These are phyloP conservation scores for Tachystola acroxantha DNA, from an alignment of 2,888 invertebrate species.

Conservation along the genomic window DNA sequence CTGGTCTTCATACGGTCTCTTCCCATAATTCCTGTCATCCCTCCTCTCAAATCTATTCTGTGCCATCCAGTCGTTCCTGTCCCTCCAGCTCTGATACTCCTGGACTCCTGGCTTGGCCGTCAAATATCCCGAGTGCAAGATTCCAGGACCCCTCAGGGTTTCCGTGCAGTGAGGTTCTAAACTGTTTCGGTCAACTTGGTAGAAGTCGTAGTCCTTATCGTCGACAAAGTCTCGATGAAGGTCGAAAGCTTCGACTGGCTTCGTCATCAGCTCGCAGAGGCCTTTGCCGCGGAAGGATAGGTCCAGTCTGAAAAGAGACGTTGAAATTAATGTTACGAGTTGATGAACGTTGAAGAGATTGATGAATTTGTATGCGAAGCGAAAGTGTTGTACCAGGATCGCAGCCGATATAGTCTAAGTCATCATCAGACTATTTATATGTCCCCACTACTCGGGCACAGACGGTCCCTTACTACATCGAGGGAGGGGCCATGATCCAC, in stretches of 20 bases:
- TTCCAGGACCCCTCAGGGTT: slow-evolving; percentile 53
- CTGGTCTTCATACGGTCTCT: slow-evolving; percentile 45
- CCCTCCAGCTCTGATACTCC: slow-evolving; percentile 25
- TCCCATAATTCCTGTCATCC: slow-evolving; percentile 27
- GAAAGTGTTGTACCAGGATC: too few species aligned
- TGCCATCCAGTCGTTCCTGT: slow-evolving; percentile 42
- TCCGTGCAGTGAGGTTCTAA: slow-evolving; percentile 78
- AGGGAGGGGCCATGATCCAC: too few species aligned
- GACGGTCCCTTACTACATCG: neutral
- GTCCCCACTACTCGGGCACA: too few species aligned
- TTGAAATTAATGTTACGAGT: neutral
- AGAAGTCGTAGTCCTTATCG: slow-evolving; percentile 87
- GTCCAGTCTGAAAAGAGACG: slow-evolving; percentile 76
- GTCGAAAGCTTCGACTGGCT: slow-evolving; percentile 84
- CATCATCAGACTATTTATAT: too few species aligned
- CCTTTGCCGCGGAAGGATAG: slow-evolving; percentile 84
- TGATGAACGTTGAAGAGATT: neutral
- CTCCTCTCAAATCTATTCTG: slow-evolving; percentile 13
- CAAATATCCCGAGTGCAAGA: slow-evolving; percentile 63
- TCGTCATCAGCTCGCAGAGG: slow-evolving; percentile 86
- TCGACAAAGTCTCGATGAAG: slow-evolving; percentile 78
- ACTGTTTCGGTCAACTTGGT: slow-evolving; percentile 86
- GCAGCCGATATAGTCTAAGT: too few species aligned
- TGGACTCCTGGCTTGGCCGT: slow-evolving; percentile 49
- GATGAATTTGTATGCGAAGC: neutral